Percentiles rank a stretch among this genome's conserved stretches.
These are phyloP conservation scores for Pycnomerus fuliginosus DNA, from an alignment of 2,888 invertebrate species.

Conservation along the genomic window DNA sequence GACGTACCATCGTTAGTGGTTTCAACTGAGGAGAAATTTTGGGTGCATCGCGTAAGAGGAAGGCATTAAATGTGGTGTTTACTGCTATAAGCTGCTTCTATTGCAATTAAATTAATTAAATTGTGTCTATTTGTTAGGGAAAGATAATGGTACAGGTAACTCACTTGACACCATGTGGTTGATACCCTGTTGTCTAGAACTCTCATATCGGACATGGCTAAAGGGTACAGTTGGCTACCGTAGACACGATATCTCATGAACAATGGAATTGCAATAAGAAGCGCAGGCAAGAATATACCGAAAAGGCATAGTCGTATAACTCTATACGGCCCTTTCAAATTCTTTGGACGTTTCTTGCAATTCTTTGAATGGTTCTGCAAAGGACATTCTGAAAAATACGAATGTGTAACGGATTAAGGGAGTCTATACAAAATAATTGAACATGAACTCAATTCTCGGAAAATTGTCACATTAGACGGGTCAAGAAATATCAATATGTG, in stretches of 20 bases:
- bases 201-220: slow-evolving; percentile 75
- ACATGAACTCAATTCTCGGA: too few species aligned
- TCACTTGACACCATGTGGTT: slow-evolving; percentile 79
- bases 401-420: too few species aligned
- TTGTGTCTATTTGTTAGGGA: too few species aligned
- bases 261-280: slow-evolving; percentile 66
- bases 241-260: slow-evolving; percentile 72
- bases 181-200: slow-evolving; percentile 72
- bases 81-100: slow-evolving; percentile 69
- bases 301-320: slow-evolving; percentile 63
- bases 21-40: slow-evolving; percentile 59
- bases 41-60: slow-evolving; percentile 65
- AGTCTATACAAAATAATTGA: too few species aligned
- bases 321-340: slow-evolving; percentile 58
- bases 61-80: slow-evolving; percentile 76
- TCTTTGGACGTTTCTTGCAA: slow-evolving; percentile 32
- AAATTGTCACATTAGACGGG: too few species aligned
- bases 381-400: slow-evolving; percentile 39
- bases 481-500: too few species aligned
- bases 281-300: slow-evolving; percentile 66
- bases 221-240: slow-evolving; percentile 69
- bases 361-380: slow-evolving; percentile 30
- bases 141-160: slow-evolving; percentile 14
- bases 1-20: slow-evolving; percentile 68
- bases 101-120: too few species aligned